phyloP scores from a whole-genome alignment of 23 tunicate genomes.

The Ascidia mentula region DNA sequence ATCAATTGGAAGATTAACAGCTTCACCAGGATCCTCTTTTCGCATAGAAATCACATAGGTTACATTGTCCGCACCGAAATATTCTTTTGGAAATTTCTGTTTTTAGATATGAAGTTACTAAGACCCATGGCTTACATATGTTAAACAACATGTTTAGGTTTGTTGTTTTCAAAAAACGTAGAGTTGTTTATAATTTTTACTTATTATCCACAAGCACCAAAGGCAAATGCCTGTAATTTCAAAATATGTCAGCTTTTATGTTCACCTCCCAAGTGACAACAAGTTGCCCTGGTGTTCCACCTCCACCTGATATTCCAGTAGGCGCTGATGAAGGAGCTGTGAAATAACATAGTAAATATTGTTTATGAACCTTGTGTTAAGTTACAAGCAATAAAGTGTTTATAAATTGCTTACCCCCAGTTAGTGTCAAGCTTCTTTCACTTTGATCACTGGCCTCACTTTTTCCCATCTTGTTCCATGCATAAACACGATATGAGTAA shows the following conservation, averaged over 20 bases:
- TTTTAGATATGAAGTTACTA: too few relatives aligned
- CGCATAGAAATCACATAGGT: slow-evolving; percentile 31
- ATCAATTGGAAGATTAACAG: slow-evolving; percentile 14
- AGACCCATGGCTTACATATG: too few relatives aligned
- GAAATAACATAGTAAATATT: too few relatives aligned
- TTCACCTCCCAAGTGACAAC: slow-evolving; percentile 21
- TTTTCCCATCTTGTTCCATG: slow-evolving; percentile 12
- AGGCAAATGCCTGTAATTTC: too few relatives aligned
- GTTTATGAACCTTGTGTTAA: too few relatives aligned
- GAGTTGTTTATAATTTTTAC: too few relatives aligned
- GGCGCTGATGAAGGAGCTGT: slow-evolving; percentile 4
- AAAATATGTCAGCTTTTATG: not conserved
- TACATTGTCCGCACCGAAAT: slow-evolving; percentile 44
- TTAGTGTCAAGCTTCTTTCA: not conserved
- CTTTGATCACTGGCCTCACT: slow-evolving; percentile 1
- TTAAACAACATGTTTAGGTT: too few relatives aligned
- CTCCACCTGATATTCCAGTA: slow-evolving; percentile 7
- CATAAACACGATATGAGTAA: slow-evolving; percentile 7
- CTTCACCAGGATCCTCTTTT: slow-evolving; percentile 17
- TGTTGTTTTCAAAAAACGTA: too few relatives aligned
- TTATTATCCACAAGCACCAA: too few relatives aligned
- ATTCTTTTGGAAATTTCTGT: not conserved
- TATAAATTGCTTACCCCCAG: slow-evolving; percentile 14
- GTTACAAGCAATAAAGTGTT: too few relatives aligned
- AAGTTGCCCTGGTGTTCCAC: slow-evolving; percentile 17